Base-by-base conservation (phyloP, 2,113 vertebrate genomes). In the Copsychus sechellarum region DNA sequence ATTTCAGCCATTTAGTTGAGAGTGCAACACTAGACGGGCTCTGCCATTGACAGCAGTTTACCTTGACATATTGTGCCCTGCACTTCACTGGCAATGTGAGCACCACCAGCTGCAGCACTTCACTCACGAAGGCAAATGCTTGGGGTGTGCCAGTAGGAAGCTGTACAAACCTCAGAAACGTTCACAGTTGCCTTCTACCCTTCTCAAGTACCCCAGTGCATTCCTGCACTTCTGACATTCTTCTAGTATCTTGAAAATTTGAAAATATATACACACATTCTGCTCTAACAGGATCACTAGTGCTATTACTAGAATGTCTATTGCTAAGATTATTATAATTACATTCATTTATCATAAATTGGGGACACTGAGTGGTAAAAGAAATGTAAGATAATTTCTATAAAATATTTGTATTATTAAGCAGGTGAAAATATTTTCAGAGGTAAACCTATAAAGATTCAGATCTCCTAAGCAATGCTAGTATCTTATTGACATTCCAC, bases 41-140 rank as follows among this genome's bases (percentile, higher is more conserved):
- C n/a, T 40, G 25, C 33, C 25, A 43, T 0, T 54, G 42, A 10
- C 43, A 69, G n/a, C 23, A 85, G 62, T 57, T 85, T 56, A 80
- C 48, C 25, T 11, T 14, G 42, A 50, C 58, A 38, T 17, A 3
- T 0, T 20, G 42, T 5, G 4, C 40, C 58, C 50, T 57, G 76
- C 62, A 28, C 4, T 48, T 64, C 33, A 20, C 65, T 8, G 40
- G 29, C n/a, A 80, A 65, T 0, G 0, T 4, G 48, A 77, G 53
- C 74, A 60, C 33, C 23, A 4, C 4, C 53, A 62, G 54, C 31
- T 4, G 4, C 3, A 2, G 79, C 17, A 31, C 45, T 20, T 73
- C 64, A 56, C 10, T 20, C 0, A 0, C 4, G 5, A 77, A 60
- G 72, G 81, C 23, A 92, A 70, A 81, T 22, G 34, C 57, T 50